phyloP scores from a whole-genome alignment of 2,888 invertebrate genomes.

The Drosophila cognata region DNA sequence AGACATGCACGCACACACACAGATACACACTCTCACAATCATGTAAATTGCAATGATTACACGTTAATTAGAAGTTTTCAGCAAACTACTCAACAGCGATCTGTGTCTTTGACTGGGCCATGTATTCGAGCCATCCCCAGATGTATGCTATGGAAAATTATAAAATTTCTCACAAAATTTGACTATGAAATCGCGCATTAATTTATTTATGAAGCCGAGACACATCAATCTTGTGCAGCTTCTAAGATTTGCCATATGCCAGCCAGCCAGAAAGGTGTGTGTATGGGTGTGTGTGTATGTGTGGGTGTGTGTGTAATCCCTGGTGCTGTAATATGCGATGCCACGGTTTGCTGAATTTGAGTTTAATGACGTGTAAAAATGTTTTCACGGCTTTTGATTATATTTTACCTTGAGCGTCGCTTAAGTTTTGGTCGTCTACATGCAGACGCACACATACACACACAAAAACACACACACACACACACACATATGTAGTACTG shows the following conservation, averaged over 20 bases:
- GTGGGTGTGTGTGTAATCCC: conserved; percentile 30
- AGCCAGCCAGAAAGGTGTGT: conserved; percentile 12
- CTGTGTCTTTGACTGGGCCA: conserved; percentile 1
- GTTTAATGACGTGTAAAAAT: conserved; percentile 82
- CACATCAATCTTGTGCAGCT: conserved; percentile 74
- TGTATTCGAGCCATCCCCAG: conserved; percentile 2
- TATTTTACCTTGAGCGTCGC: conserved; percentile 79
- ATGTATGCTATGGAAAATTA: conserved; percentile 19
- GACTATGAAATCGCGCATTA: conserved; percentile 49
- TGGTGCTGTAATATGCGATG: conserved; percentile 73
- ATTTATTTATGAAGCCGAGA: conserved; percentile 75
- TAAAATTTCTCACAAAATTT: conserved; percentile 27
- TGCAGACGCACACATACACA: conserved; percentile 15
- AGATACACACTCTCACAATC: conserved; percentile 6
- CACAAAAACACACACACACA: conserved; percentile 19
- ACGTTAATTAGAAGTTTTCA: conserved; percentile 76
- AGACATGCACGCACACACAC: conserved; percentile 12
- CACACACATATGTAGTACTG: conserved; percentile 14
- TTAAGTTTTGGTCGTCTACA: conserved; percentile 59
- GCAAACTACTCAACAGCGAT: conserved; percentile 46
- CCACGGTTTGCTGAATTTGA: conserved; percentile 80
- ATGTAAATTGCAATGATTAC: conserved; percentile 73
- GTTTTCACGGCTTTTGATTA: conserved; percentile 82
- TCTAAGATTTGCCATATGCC: conserved; percentile 58
- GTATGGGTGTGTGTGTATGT: conserved; percentile 9